Conservation (phyloP, 2,797 vertebrate genomes). For the Hydrocynus forskahlii region DNA sequence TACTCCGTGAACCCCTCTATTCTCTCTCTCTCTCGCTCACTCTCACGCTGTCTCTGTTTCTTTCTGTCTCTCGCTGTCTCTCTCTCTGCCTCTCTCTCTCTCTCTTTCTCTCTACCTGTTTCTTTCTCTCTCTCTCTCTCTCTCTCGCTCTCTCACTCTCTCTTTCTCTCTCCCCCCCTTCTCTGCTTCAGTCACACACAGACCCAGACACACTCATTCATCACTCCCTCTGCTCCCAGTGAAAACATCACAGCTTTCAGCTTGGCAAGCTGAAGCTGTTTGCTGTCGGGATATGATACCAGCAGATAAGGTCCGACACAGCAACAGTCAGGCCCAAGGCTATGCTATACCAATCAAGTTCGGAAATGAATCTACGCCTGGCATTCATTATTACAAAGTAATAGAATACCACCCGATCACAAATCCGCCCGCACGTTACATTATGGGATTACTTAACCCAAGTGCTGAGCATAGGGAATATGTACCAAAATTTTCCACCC, state of each 20-base stretch:
- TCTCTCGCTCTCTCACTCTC: neutral
- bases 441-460: neutral
- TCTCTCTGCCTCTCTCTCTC: neutral
- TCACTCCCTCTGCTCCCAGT: slow-evolving; percentile 21
- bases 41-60: too few species aligned
- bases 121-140: neutral
- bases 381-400: neutral
- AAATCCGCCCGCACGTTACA: neutral
- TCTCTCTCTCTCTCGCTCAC: neutral
- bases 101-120: too few species aligned
- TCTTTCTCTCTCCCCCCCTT: too few species aligned
- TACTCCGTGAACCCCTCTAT: neutral
- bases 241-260: slow-evolving; percentile 27
- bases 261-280: slow-evolving; percentile 21
- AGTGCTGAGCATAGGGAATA: slow-evolving; percentile 4
- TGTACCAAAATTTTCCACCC: neutral
- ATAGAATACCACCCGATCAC: neutral
- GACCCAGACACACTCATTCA: slow-evolving; percentile 18
- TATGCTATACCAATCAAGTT: slow-evolving; percentile 7
- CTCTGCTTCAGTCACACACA: slow-evolving; percentile 3
- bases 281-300: slow-evolving; percentile 29
- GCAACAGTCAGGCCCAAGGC: slow-evolving; percentile 4
- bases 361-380: neutral
- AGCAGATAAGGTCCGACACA: slow-evolving; percentile 22
- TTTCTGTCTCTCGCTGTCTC: too few species aligned